phyloP scores from a whole-genome alignment of 2,888 invertebrate genomes.

The Palloptera scutellata region DNA sequence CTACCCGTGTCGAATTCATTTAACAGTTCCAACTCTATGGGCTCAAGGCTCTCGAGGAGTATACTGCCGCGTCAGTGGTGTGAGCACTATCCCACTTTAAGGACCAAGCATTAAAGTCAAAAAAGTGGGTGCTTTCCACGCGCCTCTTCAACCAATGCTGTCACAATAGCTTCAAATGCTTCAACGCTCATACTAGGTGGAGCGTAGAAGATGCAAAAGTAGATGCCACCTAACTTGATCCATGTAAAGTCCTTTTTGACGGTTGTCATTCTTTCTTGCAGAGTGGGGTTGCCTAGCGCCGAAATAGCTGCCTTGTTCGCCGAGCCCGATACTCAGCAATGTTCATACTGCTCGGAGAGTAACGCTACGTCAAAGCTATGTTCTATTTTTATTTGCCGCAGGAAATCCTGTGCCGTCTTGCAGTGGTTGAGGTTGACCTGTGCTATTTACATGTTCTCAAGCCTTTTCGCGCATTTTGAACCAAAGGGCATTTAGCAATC shows the following conservation, averaged over 20 bases:
- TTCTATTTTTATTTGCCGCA: background rate
- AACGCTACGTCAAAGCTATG: background rate
- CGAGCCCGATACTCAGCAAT: background rate
- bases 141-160: no score
- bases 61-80: background rate
- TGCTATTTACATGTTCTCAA: no score
- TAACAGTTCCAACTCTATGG: background rate
- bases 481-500: background rate
- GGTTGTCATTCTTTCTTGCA: background rate
- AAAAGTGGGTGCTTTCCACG: no score
- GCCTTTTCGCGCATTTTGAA: background rate
- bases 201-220: background rate
- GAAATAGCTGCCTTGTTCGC: background rate
- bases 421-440: background rate
- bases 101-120: slow-evolving; percentile 2
- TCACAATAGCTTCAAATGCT: no score
- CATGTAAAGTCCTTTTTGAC: background rate
- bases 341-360: background rate
- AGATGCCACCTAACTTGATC: background rate
- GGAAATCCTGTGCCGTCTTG: background rate
- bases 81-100: background rate
- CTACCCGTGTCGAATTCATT: background rate
- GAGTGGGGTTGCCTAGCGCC: background rate
- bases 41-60: background rate
- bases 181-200: no score